A percentile compares a stretch with the other conserved stretches of the same genome.
phyloP scores from a whole-genome alignment of 2,888 invertebrate species.

The Tachina lurida region DNA sequence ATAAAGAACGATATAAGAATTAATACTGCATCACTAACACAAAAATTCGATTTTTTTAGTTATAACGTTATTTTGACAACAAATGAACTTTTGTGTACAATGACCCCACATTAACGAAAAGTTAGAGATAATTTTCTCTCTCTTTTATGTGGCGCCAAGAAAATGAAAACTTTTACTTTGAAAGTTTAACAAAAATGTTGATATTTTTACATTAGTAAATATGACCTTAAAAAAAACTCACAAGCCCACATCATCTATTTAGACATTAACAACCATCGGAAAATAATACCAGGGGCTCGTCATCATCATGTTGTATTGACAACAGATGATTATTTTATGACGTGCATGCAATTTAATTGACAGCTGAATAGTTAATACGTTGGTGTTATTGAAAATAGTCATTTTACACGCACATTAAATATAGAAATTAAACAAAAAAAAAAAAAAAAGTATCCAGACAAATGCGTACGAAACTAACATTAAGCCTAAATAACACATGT shows the following conservation, averaged over 20 bases:
- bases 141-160: neutral
- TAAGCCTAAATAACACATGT: conserved; percentile 14
- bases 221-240: neutral
- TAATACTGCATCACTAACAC: too few relatives aligned
- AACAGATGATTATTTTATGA: conserved; percentile 23
- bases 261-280: neutral
- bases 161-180: neutral
- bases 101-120: too few relatives aligned
- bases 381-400: conserved; percentile 1
- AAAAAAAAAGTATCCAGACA: neutral
- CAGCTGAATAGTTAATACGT: neutral
- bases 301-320: neutral
- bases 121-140: too few relatives aligned
- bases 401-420: conserved; percentile 41
- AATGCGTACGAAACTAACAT: conserved; percentile 16
- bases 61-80: too few relatives aligned
- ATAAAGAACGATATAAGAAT: too few relatives aligned
- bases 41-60: too few relatives aligned
- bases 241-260: neutral
- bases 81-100: too few relatives aligned
- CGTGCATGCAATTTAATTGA: conserved; percentile 27
- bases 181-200: neutral
- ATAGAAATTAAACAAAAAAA: neutral
- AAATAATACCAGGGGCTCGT: neutral
- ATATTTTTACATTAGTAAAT: neutral